Conservation (phyloP, 2,113 vertebrate species). For the Sander lucioperca region DNA sequence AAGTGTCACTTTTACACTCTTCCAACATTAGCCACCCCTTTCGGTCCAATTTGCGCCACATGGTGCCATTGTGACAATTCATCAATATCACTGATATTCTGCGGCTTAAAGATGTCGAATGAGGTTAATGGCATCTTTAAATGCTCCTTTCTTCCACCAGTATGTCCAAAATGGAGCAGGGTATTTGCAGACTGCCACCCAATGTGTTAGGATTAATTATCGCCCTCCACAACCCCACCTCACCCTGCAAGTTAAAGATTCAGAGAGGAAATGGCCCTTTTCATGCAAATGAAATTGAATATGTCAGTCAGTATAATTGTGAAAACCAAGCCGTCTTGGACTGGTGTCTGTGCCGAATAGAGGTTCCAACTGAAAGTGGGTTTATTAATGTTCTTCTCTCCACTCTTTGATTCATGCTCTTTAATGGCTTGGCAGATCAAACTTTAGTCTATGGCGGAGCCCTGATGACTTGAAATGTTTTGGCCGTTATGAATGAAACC, state of each 20-base stretch:
- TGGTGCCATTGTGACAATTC: constrained; percentile 54
- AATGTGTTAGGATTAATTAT: constrained; percentile 84
- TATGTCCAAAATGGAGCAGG: constrained; percentile 62
- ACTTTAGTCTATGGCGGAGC: constrained; percentile 60
- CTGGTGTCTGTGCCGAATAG: constrained; percentile 64
- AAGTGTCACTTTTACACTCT: constrained; percentile 26
- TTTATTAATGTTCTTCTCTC: constrained; percentile 72
- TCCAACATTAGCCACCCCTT: constrained; percentile 26
- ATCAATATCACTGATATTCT: constrained; percentile 72
- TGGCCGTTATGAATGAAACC: constrained; percentile 55
- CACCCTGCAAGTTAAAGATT: constrained; percentile 80
- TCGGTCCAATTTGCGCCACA: constrained; percentile 44
- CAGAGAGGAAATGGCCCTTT: constrained; percentile 78
- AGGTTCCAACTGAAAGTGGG: constrained; percentile 63
- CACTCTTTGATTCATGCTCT: constrained; percentile 72
- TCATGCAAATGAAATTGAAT: constrained; percentile 86
- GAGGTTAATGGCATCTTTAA: constrained; percentile 81
- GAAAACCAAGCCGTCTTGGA: constrained; percentile 70
- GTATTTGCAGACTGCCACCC: constrained; percentile 78
- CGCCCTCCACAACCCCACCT: constrained; percentile 69
- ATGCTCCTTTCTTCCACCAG: constrained; percentile 70
- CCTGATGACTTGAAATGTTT: constrained; percentile 70
- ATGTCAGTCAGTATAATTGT: constrained; percentile 84
- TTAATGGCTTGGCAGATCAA: constrained; percentile 73
- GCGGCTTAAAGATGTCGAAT: constrained; percentile 64